Percentiles rank a stretch among this genome's conserved stretches.
These are phyloP conservation scores for Clarias fuscus DNA, from an alignment of 2,797 vertebrate genomes.

Conservation along the genomic window DNA sequence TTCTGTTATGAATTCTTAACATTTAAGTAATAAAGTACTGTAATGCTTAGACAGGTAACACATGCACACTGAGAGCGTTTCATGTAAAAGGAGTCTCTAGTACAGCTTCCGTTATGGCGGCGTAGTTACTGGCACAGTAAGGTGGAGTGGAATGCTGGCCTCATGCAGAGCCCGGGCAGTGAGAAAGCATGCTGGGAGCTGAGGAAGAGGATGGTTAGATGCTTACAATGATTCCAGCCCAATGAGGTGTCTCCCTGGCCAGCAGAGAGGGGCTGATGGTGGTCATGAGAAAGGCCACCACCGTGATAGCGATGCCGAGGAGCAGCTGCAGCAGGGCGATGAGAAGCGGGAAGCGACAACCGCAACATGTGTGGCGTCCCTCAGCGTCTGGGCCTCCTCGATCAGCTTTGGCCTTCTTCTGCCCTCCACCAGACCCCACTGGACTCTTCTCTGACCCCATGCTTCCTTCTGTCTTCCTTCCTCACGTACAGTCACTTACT, in stretches of 20 bases:
- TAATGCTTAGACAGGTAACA: constrained; percentile 17
- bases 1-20: background rate
- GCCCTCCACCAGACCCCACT: constrained; percentile 57
- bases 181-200: constrained; percentile 55
- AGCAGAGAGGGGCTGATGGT: constrained; percentile 87
- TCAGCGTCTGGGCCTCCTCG: constrained; percentile 68
- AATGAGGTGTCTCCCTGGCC: constrained; percentile 94
- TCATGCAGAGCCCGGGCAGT: constrained; percentile 50
- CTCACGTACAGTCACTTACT: background rate
- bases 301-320: constrained; percentile 81
- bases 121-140: constrained; percentile 12
- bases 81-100: constrained; percentile 1
- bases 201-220: constrained; percentile 61
- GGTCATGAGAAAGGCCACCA: constrained; percentile 91
- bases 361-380: constrained; percentile 80
- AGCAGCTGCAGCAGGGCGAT: constrained; percentile 89
- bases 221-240: constrained; percentile 99
- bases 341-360: constrained; percentile 91
- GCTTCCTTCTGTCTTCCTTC: constrained; percentile 29
- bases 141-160: constrained; percentile 31
- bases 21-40: background rate
- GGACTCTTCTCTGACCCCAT: constrained; percentile 59
- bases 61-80: constrained; percentile 19
- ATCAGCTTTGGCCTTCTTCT: constrained; percentile 47
- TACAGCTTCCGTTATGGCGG: background rate